Base-by-base conservation (phyloP, 2,113 vertebrate genomes). In the Synchiropus splendidus region DNA sequence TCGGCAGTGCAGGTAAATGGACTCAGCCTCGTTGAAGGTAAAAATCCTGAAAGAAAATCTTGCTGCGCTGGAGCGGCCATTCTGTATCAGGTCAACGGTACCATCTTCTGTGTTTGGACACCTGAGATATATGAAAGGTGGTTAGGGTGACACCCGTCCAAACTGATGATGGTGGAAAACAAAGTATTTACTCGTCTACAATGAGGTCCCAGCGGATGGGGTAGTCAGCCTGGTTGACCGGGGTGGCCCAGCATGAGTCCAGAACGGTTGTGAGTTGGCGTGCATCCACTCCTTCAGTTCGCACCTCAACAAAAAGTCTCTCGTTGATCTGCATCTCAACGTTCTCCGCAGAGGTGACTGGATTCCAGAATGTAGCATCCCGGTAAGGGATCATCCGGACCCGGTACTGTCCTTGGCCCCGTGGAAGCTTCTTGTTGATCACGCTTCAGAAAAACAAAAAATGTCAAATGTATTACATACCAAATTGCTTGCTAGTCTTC, bases 21-120 rank as follows among this genome's bases (percentile, higher is more conserved):
- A 43, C 12, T 71, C 15, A 38, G 52, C 47, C 16, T 42, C 54
- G 17, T 47, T 40, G 36, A 83, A 85, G 5, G 42, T 42, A 21
- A 86, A 85, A 65, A 77, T 76, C 9, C 12, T 63, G 60, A 86
- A 85, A 48, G 81, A 77, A 72, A 85, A 85, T 18, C 54, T 61
- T n/a, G 76, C 42, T 31, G 36, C 47, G 34, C 64, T 70, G 34
- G 82, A 79, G 38, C 64, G 2, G 1, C 82, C 80, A 1, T 80
- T 83, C 36, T 78, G 61, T 18, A 73, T 2, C 2, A 87, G 13
- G 1, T 50, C 12, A 30, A 86, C 75, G 0, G 79, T 78, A 2
- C 45, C 38, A 9, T 85, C 77, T 0, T 31, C 18, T 51, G 42
- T 2, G 45, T 71, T 76, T 5, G 81, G 79, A 65, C 85, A 85